Percentiles rank a stretch among this genome's conserved stretches.
phyloP scores from a whole-genome alignment of 2,113 vertebrate genomes.

The Misgurnus mizolepis region DNA sequence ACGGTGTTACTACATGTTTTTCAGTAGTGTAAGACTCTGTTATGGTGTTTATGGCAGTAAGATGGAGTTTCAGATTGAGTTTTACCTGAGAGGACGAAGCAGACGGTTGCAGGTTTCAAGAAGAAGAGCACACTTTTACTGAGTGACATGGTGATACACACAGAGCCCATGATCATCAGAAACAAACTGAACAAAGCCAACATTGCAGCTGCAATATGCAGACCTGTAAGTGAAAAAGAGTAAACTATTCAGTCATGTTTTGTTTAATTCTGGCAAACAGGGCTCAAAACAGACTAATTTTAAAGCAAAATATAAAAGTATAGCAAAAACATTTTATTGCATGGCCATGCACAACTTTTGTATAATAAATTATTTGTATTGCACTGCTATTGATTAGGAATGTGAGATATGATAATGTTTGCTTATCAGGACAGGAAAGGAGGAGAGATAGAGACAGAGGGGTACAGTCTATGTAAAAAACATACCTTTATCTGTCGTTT shows the following conservation, averaged over 20 bases:
- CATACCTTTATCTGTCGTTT: slow-evolving; percentile 87
- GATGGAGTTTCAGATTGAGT: background rate
- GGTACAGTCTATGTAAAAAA: background rate
- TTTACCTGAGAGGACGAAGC: slow-evolving; percentile 85
- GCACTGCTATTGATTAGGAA: background rate
- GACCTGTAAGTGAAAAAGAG: slow-evolving; percentile 63
- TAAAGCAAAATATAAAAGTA: no score
- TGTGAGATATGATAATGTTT: background rate
- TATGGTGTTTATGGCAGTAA: background rate
- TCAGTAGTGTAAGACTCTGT: background rate
- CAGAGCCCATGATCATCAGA: slow-evolving; percentile 82
- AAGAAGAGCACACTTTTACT: slow-evolving; percentile 86
- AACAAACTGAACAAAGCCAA: slow-evolving; percentile 80
- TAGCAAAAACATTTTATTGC: no score
- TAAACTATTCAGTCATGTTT: slow-evolving; percentile 56
- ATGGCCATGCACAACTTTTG: no score
- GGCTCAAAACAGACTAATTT: background rate
- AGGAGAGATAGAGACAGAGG: background rate
- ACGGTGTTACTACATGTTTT: background rate
- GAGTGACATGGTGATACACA: slow-evolving; percentile 86
- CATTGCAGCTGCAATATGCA: slow-evolving; percentile 79
- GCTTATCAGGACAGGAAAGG: background rate
- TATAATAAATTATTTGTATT: no score
- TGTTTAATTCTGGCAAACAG: background rate
- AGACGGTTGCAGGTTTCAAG: slow-evolving; percentile 85